Evolutionary conservation across 2,797 vertebrate species (phyloP).

Genomic region (Channa striata): DNA sequence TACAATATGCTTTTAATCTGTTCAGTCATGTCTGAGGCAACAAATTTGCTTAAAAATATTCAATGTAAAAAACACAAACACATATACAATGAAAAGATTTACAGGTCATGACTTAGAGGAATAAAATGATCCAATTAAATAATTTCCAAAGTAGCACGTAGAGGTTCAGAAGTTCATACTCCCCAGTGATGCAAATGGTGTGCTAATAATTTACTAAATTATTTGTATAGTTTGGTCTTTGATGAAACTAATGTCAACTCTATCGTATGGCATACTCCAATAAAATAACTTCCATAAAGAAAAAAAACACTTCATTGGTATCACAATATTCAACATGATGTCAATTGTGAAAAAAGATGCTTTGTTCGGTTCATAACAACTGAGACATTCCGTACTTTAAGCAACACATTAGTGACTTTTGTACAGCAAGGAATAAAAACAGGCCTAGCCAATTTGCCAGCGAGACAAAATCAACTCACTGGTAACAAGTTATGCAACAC

Average conservation of each 20-base stretch:
- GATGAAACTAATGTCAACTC: constrained; percentile 57
- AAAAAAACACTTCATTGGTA: constrained; percentile 72
- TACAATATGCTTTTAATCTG: constrained; percentile 78
- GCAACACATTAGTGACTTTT: constrained; percentile 73
- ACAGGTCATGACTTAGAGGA: constrained; percentile 70
- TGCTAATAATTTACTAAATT: constrained; percentile 67
- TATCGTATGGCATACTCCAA: constrained; percentile 60
- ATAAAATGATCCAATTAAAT: constrained; percentile 69
- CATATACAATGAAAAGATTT: constrained; percentile 75
- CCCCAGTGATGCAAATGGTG: constrained; percentile 65
- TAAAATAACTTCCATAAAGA: constrained; percentile 63
- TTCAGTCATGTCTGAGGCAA: constrained; percentile 79
- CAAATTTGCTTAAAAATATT: constrained; percentile 76
- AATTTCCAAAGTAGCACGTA: constrained; percentile 52
- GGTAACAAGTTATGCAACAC: constrained; percentile 67
- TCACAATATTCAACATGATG: constrained; percentile 74
- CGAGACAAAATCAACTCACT: constrained; percentile 63
- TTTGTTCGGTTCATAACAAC: constrained; percentile 61
- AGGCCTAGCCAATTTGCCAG: constrained; percentile 62
- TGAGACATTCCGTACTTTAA: constrained; percentile 76
- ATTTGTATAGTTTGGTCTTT: constrained; percentile 53
- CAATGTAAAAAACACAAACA: constrained; percentile 79
- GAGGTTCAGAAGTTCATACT: constrained; percentile 48
- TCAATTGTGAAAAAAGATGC: constrained; percentile 61
- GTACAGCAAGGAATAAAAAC: constrained; percentile 59